phyloP scores from a whole-genome alignment of 2,113 vertebrate species.

The Narcine bancroftii region DNA sequence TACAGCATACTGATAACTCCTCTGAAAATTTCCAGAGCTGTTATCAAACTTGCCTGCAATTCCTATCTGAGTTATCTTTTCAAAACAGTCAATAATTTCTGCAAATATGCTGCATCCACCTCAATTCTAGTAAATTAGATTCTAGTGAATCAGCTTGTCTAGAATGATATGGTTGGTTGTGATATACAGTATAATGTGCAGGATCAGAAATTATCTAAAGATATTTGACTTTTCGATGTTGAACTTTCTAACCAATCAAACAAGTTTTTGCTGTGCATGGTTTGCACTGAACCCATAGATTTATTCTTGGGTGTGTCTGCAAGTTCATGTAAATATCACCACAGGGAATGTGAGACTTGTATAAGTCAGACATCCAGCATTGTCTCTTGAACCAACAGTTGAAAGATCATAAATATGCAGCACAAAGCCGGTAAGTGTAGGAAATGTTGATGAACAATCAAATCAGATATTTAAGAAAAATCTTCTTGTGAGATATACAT shows the following conservation, averaged over 20 bases:
- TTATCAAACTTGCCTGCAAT: not conserved
- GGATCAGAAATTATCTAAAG: not conserved
- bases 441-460: too few relatives aligned
- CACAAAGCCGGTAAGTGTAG: not conserved
- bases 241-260: not conserved
- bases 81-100: not conserved
- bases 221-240: not conserved
- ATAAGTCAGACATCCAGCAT: not conserved
- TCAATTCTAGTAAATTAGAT: not conserved
- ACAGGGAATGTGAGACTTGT: not conserved
- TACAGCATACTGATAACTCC: not conserved
- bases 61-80: not conserved
- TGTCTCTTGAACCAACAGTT: not conserved
- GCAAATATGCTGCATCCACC: not conserved
- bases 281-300: not conserved
- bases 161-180: not conserved
- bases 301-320: not conserved
- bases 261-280: not conserved
- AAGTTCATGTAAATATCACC: not conserved
- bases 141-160: not conserved
- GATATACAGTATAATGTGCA: not conserved
- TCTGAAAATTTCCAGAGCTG: not conserved
- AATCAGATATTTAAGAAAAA: too few relatives aligned
- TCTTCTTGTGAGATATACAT: too few relatives aligned
- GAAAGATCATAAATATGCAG: not conserved